Evolutionary conservation across 2,888 invertebrate genomes (phyloP).

Genomic region (Octonoba sinensis): DNA sequence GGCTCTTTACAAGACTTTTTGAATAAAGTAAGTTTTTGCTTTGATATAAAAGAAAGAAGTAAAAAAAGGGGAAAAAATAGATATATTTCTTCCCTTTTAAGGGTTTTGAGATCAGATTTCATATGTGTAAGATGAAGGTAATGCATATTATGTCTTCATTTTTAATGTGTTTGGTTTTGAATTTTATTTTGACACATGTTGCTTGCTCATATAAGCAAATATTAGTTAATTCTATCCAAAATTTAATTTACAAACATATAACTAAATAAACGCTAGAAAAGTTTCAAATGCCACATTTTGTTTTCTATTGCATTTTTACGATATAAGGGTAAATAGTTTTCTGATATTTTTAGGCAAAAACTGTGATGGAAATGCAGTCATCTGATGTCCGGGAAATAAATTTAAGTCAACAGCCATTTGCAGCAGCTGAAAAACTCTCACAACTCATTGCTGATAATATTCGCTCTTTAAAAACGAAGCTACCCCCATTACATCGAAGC

Average conservation of each 20-base stretch:
- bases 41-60: not conserved
- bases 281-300: too few species aligned
- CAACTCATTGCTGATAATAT: conserved; percentile 83
- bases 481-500: conserved; percentile 85
- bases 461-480: conserved; percentile 82
- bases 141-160: too few species aligned
- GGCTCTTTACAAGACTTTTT: conserved; percentile 82
- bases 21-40: conserved; percentile 77
- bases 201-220: too few species aligned
- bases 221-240: too few species aligned
- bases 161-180: too few species aligned
- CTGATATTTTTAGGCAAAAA: conserved; percentile 68
- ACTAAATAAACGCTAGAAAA: not conserved
- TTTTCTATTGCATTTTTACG: too few species aligned
- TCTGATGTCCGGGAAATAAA: conserved; percentile 68
- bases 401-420: conserved; percentile 76
- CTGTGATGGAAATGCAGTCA: conserved; percentile 70
- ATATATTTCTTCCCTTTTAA: too few species aligned
- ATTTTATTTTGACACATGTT: too few species aligned
- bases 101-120: too few species aligned
- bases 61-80: too few species aligned
- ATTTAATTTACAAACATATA: not conserved
- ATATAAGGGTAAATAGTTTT: not conserved
- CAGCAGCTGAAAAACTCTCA: conserved; percentile 81
- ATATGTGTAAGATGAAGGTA: too few species aligned